Percentiles rank a stretch among this genome's conserved stretches.
Conservation (phyloP, 1,140 invertebrate species). For the Trachymyrmex septentrionalis region DNA sequence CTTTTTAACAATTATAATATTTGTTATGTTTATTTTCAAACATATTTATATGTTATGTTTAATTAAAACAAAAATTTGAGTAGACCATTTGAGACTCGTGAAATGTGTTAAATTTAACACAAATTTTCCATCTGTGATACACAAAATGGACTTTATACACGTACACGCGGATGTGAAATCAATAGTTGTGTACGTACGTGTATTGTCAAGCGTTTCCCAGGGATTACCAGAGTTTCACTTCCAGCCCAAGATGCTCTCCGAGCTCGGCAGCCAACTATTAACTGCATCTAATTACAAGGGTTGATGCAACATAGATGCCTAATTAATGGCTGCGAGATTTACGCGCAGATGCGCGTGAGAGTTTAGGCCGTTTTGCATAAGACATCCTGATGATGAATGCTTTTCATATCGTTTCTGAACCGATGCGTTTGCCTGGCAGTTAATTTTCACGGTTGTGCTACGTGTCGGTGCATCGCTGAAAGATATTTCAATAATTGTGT, state of each 20-base stretch:
- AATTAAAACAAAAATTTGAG: too few species aligned
- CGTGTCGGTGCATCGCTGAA: background rate
- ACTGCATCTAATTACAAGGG: constrained; percentile 87
- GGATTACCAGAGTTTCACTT: constrained; percentile 83
- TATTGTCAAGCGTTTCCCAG: constrained; percentile 72
- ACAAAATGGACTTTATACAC: constrained; percentile 26
- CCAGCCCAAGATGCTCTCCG: constrained; percentile 79
- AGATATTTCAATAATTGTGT: constrained; percentile 28
- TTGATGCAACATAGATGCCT: constrained; percentile 84
- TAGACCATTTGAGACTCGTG: too few species aligned
- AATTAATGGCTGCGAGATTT: constrained; percentile 86
- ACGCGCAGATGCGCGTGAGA: constrained; percentile 84
- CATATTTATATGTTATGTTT: too few species aligned
- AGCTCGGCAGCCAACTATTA: constrained; percentile 83
- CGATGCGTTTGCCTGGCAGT: constrained; percentile 28
- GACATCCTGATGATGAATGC: constrained; percentile 75
- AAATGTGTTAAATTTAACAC: too few species aligned
- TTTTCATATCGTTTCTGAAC: constrained; percentile 64
- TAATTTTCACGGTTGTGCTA: constrained; percentile 3
- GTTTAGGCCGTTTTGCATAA: constrained; percentile 83
- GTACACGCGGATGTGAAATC: constrained; percentile 30
- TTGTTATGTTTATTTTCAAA: too few species aligned
- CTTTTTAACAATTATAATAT: too few species aligned
- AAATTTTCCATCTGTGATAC: too few species aligned
- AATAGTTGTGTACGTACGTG: constrained; percentile 31